Base-by-base conservation (phyloP, 1,140 invertebrate species). In the Drosophila orena region DNA sequence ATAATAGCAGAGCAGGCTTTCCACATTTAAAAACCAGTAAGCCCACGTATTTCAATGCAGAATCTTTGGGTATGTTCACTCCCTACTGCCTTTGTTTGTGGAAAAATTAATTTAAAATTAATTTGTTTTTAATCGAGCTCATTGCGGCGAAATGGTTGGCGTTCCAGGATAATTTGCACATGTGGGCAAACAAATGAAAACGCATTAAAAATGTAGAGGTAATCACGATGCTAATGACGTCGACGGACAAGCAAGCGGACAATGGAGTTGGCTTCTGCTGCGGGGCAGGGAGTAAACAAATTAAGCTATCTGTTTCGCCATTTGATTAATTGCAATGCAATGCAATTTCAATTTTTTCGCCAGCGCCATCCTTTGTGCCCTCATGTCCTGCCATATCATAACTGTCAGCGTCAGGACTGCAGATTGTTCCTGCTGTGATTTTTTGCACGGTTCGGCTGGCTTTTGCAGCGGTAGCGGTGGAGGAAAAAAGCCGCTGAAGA, bases 301-400 rank as follows among this genome's bases (percentile, higher is more conserved):
- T 81, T 83, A 75, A 75, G 77, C 69, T 74, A 75, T 75, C 77
- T 79, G 75, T 79, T 79, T 56, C 60, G 43, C 60, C 55, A 54
- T 85, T 80, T 84, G 81, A 85, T 85, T 85, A 85, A 85, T 86
- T 85, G 83, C 59, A 70, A 77, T 84, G 62, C 62, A 76, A 77
- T 65, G 72, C 42, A 76, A 75, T 79, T 69, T 65, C 47, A 65
- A 40, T 55, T 27, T 56, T 60, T 68, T 24, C 17, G 0, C 30
- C 53, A 1, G 6, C 22, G 47, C 11, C 35, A 12, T 27, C 20
- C 52, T 30, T 46, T 20, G 22, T 54, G 38, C 38, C 55, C 35
- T 43, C 44, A 6, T 40, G 30, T 52, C 55, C 62, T 52, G 64
- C 20, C 43, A 77, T 77, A 60, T 77, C 77, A 79, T 80, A 75